phyloP scores from a whole-genome alignment of 2,888 invertebrate species.

The Hyles lineata region DNA sequence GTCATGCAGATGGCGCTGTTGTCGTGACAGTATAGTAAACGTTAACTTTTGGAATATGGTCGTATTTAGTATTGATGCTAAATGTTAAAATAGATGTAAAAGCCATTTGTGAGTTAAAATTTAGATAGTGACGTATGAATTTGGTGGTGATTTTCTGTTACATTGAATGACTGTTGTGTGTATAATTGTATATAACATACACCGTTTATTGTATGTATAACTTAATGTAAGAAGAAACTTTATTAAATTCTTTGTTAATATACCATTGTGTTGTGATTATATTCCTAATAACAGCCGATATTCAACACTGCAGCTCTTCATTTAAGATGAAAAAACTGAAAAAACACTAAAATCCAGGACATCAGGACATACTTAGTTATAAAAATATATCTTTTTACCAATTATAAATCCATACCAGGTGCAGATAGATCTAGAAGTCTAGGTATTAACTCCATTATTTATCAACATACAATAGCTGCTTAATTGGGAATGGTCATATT shows the following conservation, averaged over 20 bases:
- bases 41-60: slow-evolving; percentile 10
- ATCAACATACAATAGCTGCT: too few relatives aligned
- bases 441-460: too few relatives aligned
- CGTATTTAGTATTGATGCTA: slow-evolving; percentile 34
- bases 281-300: too few relatives aligned
- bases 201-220: slow-evolving; percentile 63
- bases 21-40: not conserved
- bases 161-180: slow-evolving; percentile 53
- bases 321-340: too few relatives aligned
- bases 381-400: not conserved
- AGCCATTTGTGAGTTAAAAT: slow-evolving; percentile 14
- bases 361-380: not conserved
- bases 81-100: slow-evolving; percentile 30
- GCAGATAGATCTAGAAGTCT: too few relatives aligned
- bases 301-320: not conserved
- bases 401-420: not conserved
- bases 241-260: slow-evolving; percentile 82
- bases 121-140: slow-evolving; percentile 15
- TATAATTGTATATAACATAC: slow-evolving; percentile 65
- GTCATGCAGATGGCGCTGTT: not conserved
- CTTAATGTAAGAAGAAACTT: slow-evolving; percentile 71
- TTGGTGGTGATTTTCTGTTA: slow-evolving; percentile 17
- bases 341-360: too few relatives aligned
- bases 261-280: slow-evolving; percentile 49
- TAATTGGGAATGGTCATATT: too few relatives aligned